phyloP scores from a whole-genome alignment of 2,113 vertebrate genomes.

The Apeltes quadracus region DNA sequence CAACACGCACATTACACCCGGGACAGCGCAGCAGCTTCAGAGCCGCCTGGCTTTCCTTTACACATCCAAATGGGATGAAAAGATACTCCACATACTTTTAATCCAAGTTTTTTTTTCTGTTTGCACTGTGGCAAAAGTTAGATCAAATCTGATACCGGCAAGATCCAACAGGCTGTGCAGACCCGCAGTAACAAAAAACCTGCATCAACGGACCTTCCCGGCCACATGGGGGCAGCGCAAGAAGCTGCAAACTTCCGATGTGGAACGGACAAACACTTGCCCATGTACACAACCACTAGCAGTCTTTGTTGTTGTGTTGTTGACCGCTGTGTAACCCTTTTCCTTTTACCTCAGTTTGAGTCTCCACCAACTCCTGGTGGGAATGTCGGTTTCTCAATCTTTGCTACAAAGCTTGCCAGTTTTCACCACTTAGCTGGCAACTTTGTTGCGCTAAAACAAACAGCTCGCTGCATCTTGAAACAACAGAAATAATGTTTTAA shows the following conservation, averaged over 20 bases:
- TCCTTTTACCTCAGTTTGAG: not conserved
- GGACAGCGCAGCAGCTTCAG: slow-evolving; percentile 64
- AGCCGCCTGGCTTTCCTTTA: slow-evolving; percentile 39
- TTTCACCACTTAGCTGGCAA: too few species aligned
- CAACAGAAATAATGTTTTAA: too few species aligned
- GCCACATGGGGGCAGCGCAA: not conserved
- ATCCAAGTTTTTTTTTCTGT: not conserved
- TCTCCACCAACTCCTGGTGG: not conserved
- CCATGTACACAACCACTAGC: too few species aligned
- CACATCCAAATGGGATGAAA: slow-evolving; percentile 45
- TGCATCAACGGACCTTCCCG: not conserved
- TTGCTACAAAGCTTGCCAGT: not conserved
- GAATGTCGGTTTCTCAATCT: not conserved
- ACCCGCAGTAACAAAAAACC: too few species aligned
- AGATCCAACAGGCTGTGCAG: not conserved
- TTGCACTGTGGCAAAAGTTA: not conserved
- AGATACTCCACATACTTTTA: slow-evolving; percentile 3
- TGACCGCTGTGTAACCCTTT: not conserved
- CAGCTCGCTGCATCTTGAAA: too few species aligned
- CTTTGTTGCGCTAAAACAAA: too few species aligned
- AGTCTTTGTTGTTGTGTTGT: not conserved
- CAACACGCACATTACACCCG: slow-evolving; percentile 74
- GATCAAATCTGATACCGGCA: slow-evolving; percentile 2
- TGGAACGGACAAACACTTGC: too few species aligned
- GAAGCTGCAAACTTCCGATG: not conserved